phyloP scores from a whole-genome alignment of 2,113 vertebrate genomes.

The Psilopsiagon aurifrons region DNA sequence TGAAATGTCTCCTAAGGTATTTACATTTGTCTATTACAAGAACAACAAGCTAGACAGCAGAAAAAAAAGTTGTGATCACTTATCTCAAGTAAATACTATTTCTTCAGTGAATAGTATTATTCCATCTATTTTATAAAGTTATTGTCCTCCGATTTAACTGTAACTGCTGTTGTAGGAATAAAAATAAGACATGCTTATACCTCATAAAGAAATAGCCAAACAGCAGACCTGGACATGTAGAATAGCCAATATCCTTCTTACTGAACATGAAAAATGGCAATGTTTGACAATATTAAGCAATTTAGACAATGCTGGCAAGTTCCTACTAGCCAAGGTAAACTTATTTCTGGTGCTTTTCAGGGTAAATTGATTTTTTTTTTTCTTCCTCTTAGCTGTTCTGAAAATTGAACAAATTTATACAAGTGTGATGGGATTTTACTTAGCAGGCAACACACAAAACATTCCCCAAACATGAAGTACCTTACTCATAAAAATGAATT shows the following conservation, averaged over 20 bases:
- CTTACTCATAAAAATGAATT: constrained; percentile 74
- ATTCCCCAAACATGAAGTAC: constrained; percentile 62
- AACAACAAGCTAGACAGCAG: constrained; percentile 43
- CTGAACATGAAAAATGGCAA: constrained; percentile 56
- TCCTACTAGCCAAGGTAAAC: constrained; percentile 72
- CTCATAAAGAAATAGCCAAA: constrained; percentile 22
- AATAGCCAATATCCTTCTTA: constrained; percentile 46
- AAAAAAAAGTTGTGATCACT: constrained; percentile 41
- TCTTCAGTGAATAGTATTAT: constrained; percentile 12
- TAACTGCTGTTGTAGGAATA: constrained; percentile 20
- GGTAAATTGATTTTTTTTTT: constrained; percentile 75
- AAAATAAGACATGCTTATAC: constrained; percentile 24
- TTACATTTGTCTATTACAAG: constrained; percentile 58
- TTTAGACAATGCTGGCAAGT: constrained; percentile 67
- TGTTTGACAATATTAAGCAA: constrained; percentile 71
- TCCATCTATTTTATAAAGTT: constrained; percentile 51
- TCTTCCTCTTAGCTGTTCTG: constrained; percentile 59
- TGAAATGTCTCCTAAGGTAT: constrained; percentile 54
- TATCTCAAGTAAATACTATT: constrained; percentile 58
- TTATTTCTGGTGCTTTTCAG: constrained; percentile 77
- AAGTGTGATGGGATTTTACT: constrained; percentile 76
- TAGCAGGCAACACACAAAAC: constrained; percentile 70
- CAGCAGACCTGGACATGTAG: constrained; percentile 3
- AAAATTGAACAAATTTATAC: constrained; percentile 79
- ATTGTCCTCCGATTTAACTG: background rate